Conservation (phyloP, 2,888 invertebrate species). For the Odiellus spinosus region DNA sequence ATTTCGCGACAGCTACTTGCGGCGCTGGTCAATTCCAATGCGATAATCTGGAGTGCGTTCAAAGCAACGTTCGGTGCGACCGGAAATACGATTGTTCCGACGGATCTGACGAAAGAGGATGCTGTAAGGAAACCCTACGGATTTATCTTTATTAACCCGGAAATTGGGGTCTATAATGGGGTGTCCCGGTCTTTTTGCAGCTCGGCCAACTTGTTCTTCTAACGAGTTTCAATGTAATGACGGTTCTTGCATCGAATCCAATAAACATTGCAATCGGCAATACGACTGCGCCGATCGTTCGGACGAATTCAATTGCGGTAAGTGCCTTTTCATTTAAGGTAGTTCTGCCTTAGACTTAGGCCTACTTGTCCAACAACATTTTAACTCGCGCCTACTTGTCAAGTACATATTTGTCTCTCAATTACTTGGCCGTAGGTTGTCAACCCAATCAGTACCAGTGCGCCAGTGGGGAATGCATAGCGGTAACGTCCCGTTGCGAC, state of each 20-base stretch:
- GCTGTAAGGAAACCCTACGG: conserved; percentile 31
- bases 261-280: conserved; percentile 40
- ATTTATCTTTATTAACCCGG: too few relatives aligned
- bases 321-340: conserved; percentile 9
- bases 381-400: too few relatives aligned
- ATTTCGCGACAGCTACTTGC: conserved; percentile 27
- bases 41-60: conserved; percentile 23
- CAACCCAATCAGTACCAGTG: conserved; percentile 32
- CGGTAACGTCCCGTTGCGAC: conserved; percentile 40
- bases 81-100: conserved; percentile 44
- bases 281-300: conserved; percentile 44
- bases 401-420: too few relatives aligned
- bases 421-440: not conserved
- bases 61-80: conserved; percentile 22
- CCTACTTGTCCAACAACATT: too few relatives aligned
- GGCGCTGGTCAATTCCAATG: conserved; percentile 39
- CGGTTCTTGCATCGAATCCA: conserved; percentile 42
- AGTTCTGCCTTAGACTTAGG: too few relatives aligned
- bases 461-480: conserved; percentile 45
- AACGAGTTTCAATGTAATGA: conserved; percentile 39
- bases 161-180: too few relatives aligned
- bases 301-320: conserved; percentile 36
- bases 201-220: conserved; percentile 5
- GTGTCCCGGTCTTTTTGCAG: too few relatives aligned
- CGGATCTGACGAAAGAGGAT: conserved; percentile 42